phyloP scores from a whole-genome alignment of 2,113 vertebrate species.

The Syrrhaptes paradoxus region DNA sequence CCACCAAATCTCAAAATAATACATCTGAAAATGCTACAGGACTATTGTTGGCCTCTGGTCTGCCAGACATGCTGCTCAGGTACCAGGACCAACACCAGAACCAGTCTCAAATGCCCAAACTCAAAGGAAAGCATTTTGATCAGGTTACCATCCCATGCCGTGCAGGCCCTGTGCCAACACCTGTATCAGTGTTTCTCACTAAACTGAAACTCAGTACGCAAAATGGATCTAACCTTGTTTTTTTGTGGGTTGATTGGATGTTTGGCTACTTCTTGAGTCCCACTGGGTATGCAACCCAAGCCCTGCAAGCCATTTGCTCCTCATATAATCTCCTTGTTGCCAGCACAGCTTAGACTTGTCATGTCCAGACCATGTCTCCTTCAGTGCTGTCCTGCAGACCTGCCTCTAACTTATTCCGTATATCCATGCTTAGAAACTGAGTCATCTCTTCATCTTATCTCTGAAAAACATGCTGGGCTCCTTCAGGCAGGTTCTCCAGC shows the following conservation, averaged over 20 bases:
- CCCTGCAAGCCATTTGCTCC: background rate
- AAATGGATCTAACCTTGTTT: background rate
- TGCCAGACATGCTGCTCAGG: background rate
- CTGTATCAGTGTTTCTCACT: background rate
- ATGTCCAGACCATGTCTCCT: background rate
- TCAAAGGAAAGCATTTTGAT: background rate
- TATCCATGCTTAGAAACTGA: background rate
- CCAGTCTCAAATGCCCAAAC: background rate
- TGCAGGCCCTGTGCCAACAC: background rate
- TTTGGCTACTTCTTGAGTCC: background rate
- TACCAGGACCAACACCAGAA: background rate
- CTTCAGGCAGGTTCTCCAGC: background rate
- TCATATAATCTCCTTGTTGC: rapidly evolving
- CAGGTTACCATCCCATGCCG: rapidly evolving
- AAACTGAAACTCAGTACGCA: background rate
- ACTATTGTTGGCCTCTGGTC: background rate
- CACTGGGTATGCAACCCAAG: background rate
- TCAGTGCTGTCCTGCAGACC: background rate
- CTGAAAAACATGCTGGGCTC: background rate
- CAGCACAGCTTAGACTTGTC: background rate
- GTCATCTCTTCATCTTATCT: background rate
- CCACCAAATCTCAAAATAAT: background rate
- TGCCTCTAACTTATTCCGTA: background rate
- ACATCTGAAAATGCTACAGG: background rate
- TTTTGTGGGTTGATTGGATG: background rate